Evolutionary conservation across 2,797 vertebrate species (phyloP), one percentile per base, ranked within the genome.

Genomic region (Aselliscus stoliczkanus): DNA sequence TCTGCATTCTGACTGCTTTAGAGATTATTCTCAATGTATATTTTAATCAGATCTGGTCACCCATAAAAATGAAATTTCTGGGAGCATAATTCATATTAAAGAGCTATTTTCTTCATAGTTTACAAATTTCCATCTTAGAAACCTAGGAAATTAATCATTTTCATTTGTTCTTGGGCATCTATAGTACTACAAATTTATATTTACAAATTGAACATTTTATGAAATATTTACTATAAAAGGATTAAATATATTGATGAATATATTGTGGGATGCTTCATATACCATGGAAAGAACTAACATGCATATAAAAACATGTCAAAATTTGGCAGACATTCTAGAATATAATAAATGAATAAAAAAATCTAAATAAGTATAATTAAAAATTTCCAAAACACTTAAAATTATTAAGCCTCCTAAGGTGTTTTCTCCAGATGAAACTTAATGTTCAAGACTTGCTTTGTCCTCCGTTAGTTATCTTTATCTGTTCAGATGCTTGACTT

Each of bases 51-150:
- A 96, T 62, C 83, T 96, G 69, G 47, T 58, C 17, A 83, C 11
- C 44, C 39, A 34, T 56, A 86, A 90, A 81, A 88, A 31, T 31
- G 86, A 97, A 97, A 97, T 47, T 85, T 86, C 80, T 82, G 34
- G 47, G 58, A 70, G 29, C 39, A 88, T 60, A 91, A 73, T 88
- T 88, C 23, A 89, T 67, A 86, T 64, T 82, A 62, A 95, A 93
- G 8, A 94, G 67, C 27, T 77, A 86, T 80, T 89, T 84, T 81
- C 86, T 47, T 88, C 81, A 37, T 88, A 29, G 13, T 69, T 97
- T 88, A 21, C 18, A 94, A 92, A 94, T 79, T 18, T 72, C 42
- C 44, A 83, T 72, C 23, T 86, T 27, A 94, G 5, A 84, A 88
- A 90, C 23, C 17, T 93, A 79, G n/a, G 42, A 97, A 93, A 81